phyloP scores from a whole-genome alignment of 2,888 invertebrate genomes.

The Zhuqinia jingwanae region DNA sequence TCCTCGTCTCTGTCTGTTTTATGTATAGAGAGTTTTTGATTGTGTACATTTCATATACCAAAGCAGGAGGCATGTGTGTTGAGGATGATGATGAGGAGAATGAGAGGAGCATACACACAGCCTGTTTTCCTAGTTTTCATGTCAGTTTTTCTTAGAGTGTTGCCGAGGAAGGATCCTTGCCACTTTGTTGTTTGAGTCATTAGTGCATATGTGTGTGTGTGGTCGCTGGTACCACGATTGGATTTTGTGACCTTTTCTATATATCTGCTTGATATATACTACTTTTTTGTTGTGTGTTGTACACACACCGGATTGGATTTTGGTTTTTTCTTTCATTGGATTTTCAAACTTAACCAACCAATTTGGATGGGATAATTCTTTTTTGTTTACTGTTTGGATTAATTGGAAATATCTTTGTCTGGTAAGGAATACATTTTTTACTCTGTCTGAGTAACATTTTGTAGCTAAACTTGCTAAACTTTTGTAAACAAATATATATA shows the following conservation, averaged over 20 bases:
- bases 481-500: background rate
- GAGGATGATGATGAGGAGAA: no score
- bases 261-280: conserved; percentile 4
- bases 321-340: conserved; percentile 25
- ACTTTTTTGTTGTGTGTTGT: conserved; percentile 2
- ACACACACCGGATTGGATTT: conserved; percentile 45
- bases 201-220: conserved; percentile 68
- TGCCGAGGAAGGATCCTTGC: conserved; percentile 63
- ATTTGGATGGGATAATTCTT: conserved; percentile 40
- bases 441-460: background rate
- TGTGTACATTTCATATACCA: background rate
- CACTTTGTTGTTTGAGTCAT: conserved; percentile 55
- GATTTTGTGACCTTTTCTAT: conserved; percentile 61
- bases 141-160: conserved; percentile 69
- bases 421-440: conserved; percentile 10
- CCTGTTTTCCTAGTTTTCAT: conserved; percentile 72
- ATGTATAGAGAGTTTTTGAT: background rate
- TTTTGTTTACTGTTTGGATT: conserved; percentile 45
- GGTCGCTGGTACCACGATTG: conserved; percentile 59
- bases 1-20: background rate
- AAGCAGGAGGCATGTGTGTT: conserved; percentile 28
- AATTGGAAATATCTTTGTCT: conserved; percentile 38
- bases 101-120: conserved; percentile 38
- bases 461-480: conserved; percentile 20
- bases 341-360: conserved; percentile 7